Conservation (phyloP, 2,797 vertebrate species). For the Petrocephalus schoutedeni region DNA sequence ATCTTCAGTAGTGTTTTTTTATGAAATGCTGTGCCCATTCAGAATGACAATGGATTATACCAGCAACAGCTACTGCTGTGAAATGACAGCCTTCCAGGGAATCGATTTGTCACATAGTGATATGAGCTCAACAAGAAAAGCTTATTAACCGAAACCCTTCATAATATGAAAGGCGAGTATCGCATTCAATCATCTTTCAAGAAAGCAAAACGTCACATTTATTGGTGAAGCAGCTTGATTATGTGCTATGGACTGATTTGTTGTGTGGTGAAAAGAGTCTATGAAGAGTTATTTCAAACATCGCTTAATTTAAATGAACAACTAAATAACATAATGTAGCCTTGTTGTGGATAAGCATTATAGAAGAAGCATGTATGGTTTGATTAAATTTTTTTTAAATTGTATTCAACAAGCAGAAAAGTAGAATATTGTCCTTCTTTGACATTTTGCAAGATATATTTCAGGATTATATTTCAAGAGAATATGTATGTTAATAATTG, state of each 20-base stretch:
- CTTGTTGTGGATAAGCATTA: neutral
- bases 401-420: neutral
- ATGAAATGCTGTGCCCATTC: neutral
- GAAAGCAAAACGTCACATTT: slow-evolving; percentile 6
- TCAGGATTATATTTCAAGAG: neutral
- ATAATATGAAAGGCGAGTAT: slow-evolving; percentile 1
- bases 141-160: slow-evolving; percentile 5
- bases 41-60: neutral
- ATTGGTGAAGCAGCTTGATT: neutral
- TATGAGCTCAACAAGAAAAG: neutral
- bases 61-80: neutral
- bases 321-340: neutral
- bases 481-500: neutral
- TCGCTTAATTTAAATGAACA: neutral
- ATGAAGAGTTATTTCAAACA: neutral
- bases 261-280: neutral
- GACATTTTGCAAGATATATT: neutral
- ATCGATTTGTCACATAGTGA: slow-evolving; percentile 4
- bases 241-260: neutral
- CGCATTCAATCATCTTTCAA: neutral
- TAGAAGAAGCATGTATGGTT: neutral
- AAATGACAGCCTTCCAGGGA: slow-evolving; percentile 14
- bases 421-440: neutral
- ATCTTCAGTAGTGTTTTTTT: neutral
- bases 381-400: neutral